Evolutionary conservation across 2,113 vertebrate species (phyloP), one percentile per base, ranked within the genome.

Genomic region (Centropristis striata): DNA sequence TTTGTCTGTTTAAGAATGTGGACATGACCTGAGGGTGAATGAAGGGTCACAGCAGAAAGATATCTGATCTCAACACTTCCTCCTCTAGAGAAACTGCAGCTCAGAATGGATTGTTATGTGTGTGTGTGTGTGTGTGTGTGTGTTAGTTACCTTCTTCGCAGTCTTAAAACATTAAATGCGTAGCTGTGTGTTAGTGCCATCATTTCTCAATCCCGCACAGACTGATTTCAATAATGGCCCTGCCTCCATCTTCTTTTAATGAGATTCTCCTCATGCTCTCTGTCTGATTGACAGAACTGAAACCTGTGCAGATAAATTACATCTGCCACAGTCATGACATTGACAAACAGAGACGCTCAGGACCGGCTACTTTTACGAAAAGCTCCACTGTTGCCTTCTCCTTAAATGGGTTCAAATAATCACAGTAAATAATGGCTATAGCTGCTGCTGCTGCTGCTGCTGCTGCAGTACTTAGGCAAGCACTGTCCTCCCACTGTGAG

Each of bases 401-500:
- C 74, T 78, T 84, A 83, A 81, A 91, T 84, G 74, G 86, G 53
- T 27, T 76, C 21, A 57, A 73, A 84, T 86, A 84, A 86, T 88
- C 73, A 73, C 77, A 83, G 82, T 69, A 77, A 86, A 85, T 74
- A 78, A 41, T 81, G 76, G 75, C 60, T 64, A 15, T 44, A 55
- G 71, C 71, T 64, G 67, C 76, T 75, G 42, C 42, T 32, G 66
- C 74, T 73, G 65, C 61, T 49, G 50, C 51, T 47, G 66, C 57
- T 64, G 81, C 84, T 74, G 78, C 66, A 28, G 47, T 68, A 75
- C 85, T 86, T 54, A 74, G 23, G 50, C 13, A 1, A 82, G 78
- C 69, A 32, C 54, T 58, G 72, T 83, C 88, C 89, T 89, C 88
- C 91, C 83, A 90, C 88, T 81, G 80, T 50, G 71, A 89, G 86